Conservation (phyloP, 2,888 invertebrate genomes). For the Melipona beecheii region DNA sequence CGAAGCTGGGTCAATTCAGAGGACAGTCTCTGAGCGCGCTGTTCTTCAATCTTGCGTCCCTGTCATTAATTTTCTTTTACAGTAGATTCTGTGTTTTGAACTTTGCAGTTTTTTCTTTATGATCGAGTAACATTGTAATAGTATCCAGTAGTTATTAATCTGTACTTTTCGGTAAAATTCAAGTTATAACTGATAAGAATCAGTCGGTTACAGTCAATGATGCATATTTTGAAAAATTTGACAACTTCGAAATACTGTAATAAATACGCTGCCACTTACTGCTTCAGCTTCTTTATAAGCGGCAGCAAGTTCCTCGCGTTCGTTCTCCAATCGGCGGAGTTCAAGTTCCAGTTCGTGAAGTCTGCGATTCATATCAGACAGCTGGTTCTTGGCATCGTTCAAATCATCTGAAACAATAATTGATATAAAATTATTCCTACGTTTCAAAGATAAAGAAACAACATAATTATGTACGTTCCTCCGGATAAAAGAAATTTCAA, state of each 20-base stretch:
- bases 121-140: too few relatives aligned
- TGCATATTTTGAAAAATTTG: neutral
- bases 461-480: neutral
- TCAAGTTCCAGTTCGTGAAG: slow-evolving; percentile 98
- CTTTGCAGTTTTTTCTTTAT: neutral
- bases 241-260: neutral
- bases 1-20: slow-evolving; percentile 97
- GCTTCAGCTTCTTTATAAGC: slow-evolving; percentile 99
- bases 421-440: neutral
- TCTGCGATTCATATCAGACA: slow-evolving; percentile 98
- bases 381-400: slow-evolving; percentile 95
- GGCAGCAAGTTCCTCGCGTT: slow-evolving; percentile 98
- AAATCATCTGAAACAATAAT: slow-evolving; percentile 91
- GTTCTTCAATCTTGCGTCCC: slow-evolving; percentile 99
- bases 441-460: too few relatives aligned
- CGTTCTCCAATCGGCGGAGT: slow-evolving; percentile 98
- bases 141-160: neutral
- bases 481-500: neutral
- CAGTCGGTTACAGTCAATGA: neutral
- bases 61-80: slow-evolving; percentile 79
- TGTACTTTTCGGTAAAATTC: neutral
- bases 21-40: slow-evolving; percentile 95
- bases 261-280: slow-evolving; percentile 87
- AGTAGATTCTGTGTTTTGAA: neutral
- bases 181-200: neutral